Evolutionary conservation across 2,113 vertebrate species (phyloP).

Genomic region (Pyrgilauda ruficollis): DNA sequence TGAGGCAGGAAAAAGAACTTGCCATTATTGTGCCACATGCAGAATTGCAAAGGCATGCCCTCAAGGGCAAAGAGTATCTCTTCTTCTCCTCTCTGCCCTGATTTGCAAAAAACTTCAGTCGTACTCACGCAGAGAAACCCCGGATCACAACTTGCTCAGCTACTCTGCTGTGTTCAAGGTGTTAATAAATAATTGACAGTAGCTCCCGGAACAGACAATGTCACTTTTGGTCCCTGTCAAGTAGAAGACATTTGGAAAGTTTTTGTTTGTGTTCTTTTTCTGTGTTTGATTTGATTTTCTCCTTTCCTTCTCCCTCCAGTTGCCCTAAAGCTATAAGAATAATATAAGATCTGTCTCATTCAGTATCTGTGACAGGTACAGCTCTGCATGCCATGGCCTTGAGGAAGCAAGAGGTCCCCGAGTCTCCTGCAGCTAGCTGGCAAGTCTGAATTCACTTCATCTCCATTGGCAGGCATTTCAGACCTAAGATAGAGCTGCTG

Average conservation of each 20-base stretch:
- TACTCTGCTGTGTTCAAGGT: not conserved
- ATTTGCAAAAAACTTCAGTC: not conserved
- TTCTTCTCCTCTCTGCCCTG: not conserved
- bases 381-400: not conserved
- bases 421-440: not conserved
- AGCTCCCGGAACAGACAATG: not conserved
- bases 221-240: not conserved
- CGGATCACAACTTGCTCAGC: not conserved
- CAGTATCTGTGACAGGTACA: slow-evolving; percentile 21
- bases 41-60: not conserved
- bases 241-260: not conserved
- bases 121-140: not conserved
- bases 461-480: not conserved
- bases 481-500: not conserved
- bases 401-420: not conserved
- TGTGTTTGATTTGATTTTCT: not conserved
- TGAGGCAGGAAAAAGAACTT: not conserved
- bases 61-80: not conserved
- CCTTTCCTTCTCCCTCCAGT: not conserved
- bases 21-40: not conserved
- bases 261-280: slow-evolving; percentile 24
- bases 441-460: not conserved
- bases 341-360: slow-evolving; percentile 41
- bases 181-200: slow-evolving; percentile 46
- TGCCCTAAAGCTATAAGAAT: slow-evolving; percentile 42